Evolutionary conservation across 2,113 vertebrate genomes (phyloP), one percentile per base, ranked within the genome.

Genomic region (Plectropomus leopardus): DNA sequence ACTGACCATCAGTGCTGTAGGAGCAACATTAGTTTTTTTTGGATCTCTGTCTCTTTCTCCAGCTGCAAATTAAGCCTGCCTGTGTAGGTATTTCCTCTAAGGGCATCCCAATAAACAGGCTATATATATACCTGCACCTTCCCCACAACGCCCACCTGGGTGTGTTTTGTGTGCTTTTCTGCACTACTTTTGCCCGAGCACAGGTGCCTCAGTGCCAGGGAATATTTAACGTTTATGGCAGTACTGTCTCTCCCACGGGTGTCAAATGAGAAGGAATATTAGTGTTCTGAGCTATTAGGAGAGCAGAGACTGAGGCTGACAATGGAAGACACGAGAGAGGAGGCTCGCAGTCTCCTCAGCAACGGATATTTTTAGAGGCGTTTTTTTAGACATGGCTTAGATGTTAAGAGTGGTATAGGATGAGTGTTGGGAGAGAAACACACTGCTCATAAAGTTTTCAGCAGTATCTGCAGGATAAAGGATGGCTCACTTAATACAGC

Each of bases 351-450:
- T 79, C 82, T 89, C 86, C 78, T 70, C 23, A 83, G 82, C 77
- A 78, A 82, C 28, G 16, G 76, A 54, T 89, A 88, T 88, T 89
- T 89, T 87, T 86, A 86, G 87, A 84, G 82, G 16, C 50, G 78
- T 42, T 53, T 86, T 80, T 80, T 21, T 73, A 57, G 50, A 75
- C n/a, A 1, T 51, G 51, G 69, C 84, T 87, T 70, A 75, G 73
- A 83, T 72, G 58, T 76, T 72, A 65, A 77, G 50, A 71, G 72
- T 17, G 69, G 67, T 70, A 55, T 48, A 74, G 64, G 75, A 68
- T 72, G 76, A 68, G 75, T 4, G 47, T 70, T 71, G 42, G 48
- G 55, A 72, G 47, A 55, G 79, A 80, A 63, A 70, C 11, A 73
- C 9, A 42, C 1, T 21, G 26, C 17, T 61, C 63, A 47, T 28